Evolutionary conservation across 2,113 vertebrate species (phyloP), one percentile per base, ranked within the genome.

Genomic region (Barbus barbus): DNA sequence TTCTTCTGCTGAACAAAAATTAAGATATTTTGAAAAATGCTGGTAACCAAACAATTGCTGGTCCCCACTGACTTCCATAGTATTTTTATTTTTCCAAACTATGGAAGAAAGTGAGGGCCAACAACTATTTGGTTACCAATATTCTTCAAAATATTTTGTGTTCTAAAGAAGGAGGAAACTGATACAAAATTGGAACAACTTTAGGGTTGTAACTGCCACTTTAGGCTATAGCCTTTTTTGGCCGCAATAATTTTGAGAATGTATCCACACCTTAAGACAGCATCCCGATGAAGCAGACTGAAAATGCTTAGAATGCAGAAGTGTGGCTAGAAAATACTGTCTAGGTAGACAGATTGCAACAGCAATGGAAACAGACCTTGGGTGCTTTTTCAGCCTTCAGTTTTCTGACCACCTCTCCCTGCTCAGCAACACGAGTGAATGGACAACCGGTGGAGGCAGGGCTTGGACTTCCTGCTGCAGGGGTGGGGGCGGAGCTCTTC

Each of bases 401-500:
- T 82, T 90, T 95, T 74, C 93, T 93, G 44, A 95, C 95, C 61
- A 95, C 79, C 85, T 95, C 95, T 4, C 95, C 96, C 87, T 95
- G 96, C 88, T 95, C 90, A 44, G 91, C 1, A n/a, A 95, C 90
- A 0, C 87, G 87, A 3, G 92, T 88, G 82, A 74, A 91, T 0
- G 91, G 91, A 14, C 94, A 94, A 7, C 89, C 82, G 14, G 85
- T 7, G 3, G 87, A 6, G 77, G 86, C 86, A 6, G 89, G 4
- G 26, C 85, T 41, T 4, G 86, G n/a, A n/a, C 84, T 20, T 11
- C 89, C 26, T 3, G 83, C 36, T 9, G 84, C 78, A 8, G 85
- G 58, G 24, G 31, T 18, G 9, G 83, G 81, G 73, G 79, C 38
- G 18, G 86, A 53, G 73, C 41, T 83, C 31, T 80, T 22, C 22